Evolutionary conservation across 2,888 invertebrate genomes (phyloP), one percentile per base, ranked within the genome.

Genomic region (Prenolepis imparis): DNA sequence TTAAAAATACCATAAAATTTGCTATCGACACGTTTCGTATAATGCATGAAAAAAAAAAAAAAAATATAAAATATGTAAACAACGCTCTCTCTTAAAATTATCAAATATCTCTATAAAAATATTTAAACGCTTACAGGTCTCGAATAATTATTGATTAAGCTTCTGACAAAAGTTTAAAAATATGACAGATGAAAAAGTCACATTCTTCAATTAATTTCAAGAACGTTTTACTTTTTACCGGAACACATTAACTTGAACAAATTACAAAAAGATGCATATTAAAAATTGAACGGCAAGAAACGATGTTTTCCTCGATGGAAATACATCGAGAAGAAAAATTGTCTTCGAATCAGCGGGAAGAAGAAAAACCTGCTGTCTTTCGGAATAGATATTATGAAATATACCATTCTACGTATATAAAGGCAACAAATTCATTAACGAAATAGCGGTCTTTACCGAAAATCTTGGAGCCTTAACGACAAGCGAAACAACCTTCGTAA

Each of bases 401-500:
- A 44, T n/a, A n/a, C 21, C 24, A 18, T 24, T 39, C 1, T 18
- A 6, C 48, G n/a, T 36, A 15, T 63, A 32, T 21, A 39, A 41
- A 36, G 41, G 18, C 59, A 72, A 80, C 59, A 44, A 59, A 59
- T 80, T 78, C 72, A 80, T 80, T 80, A 80, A 59, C 59, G 78
- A 80, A 80, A 72, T 80, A 80, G 78, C 70, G 70, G 39, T 28
- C 72, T 64, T 59, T 72, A 80, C 28, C 57, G 78, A 80, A 72
- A 80, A 80, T 80, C 59, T 59, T 59, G 55, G 55, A 41, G 52
- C 5, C 73, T 59, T 72, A 80, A 80, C 78, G 72, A 72, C 72
- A 59, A 32, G 67, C 78, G 44, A 59, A 70, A 72, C 72, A 59
- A 59, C 72, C 78, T 72, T 80, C 78, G 72, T 80, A 80, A 80